Base-by-base conservation (phyloP, 30 jellyfish, hydroid and myxozoan genomes). In the Sanderia malayensis region DNA sequence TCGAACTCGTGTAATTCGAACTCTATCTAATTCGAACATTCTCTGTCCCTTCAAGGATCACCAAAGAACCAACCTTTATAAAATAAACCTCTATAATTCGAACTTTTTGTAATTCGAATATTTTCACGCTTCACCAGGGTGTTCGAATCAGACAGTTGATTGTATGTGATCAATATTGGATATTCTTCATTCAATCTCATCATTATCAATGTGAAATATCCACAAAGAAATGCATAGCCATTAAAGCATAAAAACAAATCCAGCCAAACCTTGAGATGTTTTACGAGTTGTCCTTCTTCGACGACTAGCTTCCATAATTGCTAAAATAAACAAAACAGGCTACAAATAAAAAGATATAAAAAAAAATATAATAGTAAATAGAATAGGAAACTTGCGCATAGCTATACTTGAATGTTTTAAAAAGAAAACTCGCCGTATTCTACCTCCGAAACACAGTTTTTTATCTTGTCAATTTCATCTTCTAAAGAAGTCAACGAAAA, bases 371-470 rank as follows among this genome's bases (percentile, higher is more conserved):
- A n/a, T n/a, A n/a, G n/a, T 21, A 10, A 41, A 18, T 19, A 32
- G 15, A 41, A 41, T 41, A 41, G 11, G 55, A 41, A 41, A 41
- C 15, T 41, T 15, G 8, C 9, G 67, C 18, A 4, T 7, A 55
- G 67, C 18, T n/a, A 55, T 55, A 4, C 18, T 3, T 18, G 19
- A 55, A n/a, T 3, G 31, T 4, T 55, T 19, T 4, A 55, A 6
- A 24, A 24, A 4, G 4, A 37, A 37, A 4, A 6, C 13, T 37
- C 67, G 7, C 0, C 61, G n/a, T n/a, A n/a, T n/a, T n/a, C 23
- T 61, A 90, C 98, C 92, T 90, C 98, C 49, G 98, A 94, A 11
- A 90, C 98, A 30, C 95, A 90, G 41, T 75, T 67, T 79, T 90
- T 90, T 53, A 90, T 90, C 64, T 79, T 84, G 62, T 90, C 98